phyloP scores from a whole-genome alignment of 1,140 invertebrate genomes.

The Notospermus geniculatus region DNA sequence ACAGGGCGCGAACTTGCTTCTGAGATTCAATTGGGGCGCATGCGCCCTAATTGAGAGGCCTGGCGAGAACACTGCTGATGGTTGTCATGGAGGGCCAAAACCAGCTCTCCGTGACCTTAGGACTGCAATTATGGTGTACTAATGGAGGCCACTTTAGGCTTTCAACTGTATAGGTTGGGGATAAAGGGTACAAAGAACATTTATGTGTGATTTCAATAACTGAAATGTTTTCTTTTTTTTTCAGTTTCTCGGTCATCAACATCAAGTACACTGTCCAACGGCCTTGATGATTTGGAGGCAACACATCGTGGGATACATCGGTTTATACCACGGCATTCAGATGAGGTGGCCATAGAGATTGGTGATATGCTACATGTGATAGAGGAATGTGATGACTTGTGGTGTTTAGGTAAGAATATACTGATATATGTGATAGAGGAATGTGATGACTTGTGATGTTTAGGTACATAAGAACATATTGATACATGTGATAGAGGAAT shows the following conservation, averaged over 20 bases:
- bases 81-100: too few relatives aligned
- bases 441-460: constrained; percentile 95
- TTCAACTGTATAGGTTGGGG: too few relatives aligned
- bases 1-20: too few relatives aligned
- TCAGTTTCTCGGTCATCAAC: background rate
- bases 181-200: too few relatives aligned
- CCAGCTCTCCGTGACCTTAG: too few relatives aligned
- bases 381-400: constrained; percentile 93
- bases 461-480: constrained; percentile 73
- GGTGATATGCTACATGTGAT: constrained; percentile 96
- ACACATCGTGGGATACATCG: constrained; percentile 93
- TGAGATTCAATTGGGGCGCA: too few relatives aligned
- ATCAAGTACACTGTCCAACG: background rate
- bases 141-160: too few relatives aligned
- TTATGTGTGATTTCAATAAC: too few relatives aligned
- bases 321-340: constrained; percentile 89
- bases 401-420: constrained; percentile 88
- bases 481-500: constrained; percentile 92
- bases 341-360: constrained; percentile 94
- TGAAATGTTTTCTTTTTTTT: constrained; percentile 68
- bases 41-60: too few relatives aligned
- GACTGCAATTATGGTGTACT: too few relatives aligned
- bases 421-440: too few relatives aligned
- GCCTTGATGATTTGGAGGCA: constrained; percentile 66
- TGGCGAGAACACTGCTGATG: too few relatives aligned